Percentiles rank a stretch among this genome's conserved stretches.
These are phyloP conservation scores for Leptoclinus maculatus DNA, from an alignment of 2,797 vertebrate species.

Conservation along the genomic window DNA sequence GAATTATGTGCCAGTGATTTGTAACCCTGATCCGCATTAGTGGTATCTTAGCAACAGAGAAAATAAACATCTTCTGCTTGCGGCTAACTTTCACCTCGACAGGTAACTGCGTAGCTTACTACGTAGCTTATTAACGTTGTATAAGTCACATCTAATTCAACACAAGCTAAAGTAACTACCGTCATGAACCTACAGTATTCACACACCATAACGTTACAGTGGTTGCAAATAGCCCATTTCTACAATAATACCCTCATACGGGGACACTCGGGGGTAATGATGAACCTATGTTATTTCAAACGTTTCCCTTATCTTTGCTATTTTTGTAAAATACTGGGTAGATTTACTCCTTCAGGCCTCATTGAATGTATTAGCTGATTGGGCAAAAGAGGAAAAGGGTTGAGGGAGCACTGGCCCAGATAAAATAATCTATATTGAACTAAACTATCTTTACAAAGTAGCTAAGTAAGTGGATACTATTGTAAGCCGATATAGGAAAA, in stretches of 20 bases:
- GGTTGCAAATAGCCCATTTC: background rate
- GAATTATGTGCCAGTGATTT: background rate
- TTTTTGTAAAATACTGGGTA: background rate
- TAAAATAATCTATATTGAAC: background rate
- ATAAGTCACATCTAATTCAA: background rate
- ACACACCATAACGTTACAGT: background rate
- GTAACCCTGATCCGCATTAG: background rate
- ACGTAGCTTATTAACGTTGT: background rate
- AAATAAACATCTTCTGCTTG: background rate
- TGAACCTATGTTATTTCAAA: background rate
- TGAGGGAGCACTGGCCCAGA: background rate
- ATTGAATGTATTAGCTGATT: background rate
- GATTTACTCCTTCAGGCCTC: background rate
- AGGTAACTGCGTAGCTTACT: constrained; percentile 44
- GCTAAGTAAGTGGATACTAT: too few species aligned
- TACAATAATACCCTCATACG: background rate
- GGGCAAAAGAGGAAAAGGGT: background rate
- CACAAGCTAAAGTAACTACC: background rate
- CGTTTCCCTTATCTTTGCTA: background rate
- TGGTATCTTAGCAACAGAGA: constrained; percentile 63
- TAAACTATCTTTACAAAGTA: background rate
- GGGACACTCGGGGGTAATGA: background rate
- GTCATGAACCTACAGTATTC: background rate
- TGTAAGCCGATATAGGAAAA: background rate
- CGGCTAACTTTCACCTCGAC: background rate